Conservation (phyloP, 1,140 invertebrate species). For the Xylocopa sonorina region DNA sequence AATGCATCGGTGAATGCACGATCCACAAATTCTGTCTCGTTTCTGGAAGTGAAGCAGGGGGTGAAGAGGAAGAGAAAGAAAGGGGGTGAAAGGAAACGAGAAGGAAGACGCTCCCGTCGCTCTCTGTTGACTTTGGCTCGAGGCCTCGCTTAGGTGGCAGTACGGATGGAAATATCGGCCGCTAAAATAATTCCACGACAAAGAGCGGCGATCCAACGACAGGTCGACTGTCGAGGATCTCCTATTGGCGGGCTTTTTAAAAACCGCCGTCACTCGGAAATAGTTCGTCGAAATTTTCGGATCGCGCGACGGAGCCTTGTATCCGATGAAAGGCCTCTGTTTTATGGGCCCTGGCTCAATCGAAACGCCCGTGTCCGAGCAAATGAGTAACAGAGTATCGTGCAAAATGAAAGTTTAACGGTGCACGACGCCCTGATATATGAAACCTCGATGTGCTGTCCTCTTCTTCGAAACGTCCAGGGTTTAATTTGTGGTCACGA, state of each 20-base stretch:
- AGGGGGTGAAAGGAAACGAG: constrained; percentile 36
- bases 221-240: constrained; percentile 44
- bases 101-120: constrained; percentile 22
- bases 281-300: constrained; percentile 33
- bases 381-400: constrained; percentile 13
- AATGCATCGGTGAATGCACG: background rate
- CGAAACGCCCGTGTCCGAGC: constrained; percentile 23
- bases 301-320: constrained; percentile 18
- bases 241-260: constrained; percentile 60
- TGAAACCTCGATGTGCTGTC: background rate
- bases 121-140: constrained; percentile 75
- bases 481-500: background rate
- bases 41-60: constrained; percentile 5
- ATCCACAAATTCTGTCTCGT: constrained; percentile 25
- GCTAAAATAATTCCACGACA: constrained; percentile 77
- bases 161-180: constrained; percentile 77
- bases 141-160: constrained; percentile 64
- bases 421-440: background rate
- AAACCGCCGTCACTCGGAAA: constrained; percentile 44
- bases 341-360: constrained; percentile 44
- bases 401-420: constrained; percentile 50
- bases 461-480: constrained; percentile 1
- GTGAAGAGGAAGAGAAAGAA: constrained; percentile 17
- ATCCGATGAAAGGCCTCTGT: constrained; percentile 40
- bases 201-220: constrained; percentile 63